Percentiles rank a stretch among this genome's conserved stretches.
Evolutionary conservation across 2,797 vertebrate genomes (phyloP).

Genomic region (Gallirallus australis): DNA sequence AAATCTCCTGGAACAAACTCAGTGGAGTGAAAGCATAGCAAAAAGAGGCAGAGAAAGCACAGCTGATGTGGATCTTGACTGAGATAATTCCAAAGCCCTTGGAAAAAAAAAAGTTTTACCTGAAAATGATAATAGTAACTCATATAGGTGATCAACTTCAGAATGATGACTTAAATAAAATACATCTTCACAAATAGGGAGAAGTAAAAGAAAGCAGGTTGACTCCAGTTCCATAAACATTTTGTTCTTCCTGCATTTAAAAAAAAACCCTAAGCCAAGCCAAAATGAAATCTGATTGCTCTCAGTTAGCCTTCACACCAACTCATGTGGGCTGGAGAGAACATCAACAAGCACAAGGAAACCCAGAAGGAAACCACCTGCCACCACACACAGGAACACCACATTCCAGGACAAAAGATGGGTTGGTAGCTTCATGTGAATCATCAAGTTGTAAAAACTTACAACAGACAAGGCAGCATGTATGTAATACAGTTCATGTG

Average conservation of each 20-base stretch:
- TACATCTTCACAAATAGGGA: not conserved
- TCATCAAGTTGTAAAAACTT: not conserved
- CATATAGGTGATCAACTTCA: not conserved
- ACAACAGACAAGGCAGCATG: not conserved
- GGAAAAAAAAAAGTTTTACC: not conserved
- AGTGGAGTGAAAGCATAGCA: not conserved
- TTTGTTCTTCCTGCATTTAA: not conserved
- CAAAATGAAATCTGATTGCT: not conserved
- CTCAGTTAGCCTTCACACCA: not conserved
- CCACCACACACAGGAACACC: not conserved
- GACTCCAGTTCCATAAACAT: not conserved
- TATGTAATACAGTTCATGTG: not conserved
- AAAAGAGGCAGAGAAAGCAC: not conserved
- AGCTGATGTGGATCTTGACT: not conserved
- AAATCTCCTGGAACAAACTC: constrained; percentile 27
- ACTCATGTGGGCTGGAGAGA: not conserved
- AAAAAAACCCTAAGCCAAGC: not conserved
- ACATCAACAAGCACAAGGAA: not conserved
- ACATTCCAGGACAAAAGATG: not conserved
- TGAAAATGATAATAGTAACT: not conserved
- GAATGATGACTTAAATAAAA: not conserved
- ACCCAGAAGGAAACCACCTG: not conserved
- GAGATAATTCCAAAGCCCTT: not conserved
- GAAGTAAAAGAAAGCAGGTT: not conserved
- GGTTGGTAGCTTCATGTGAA: not conserved